phyloP scores from a whole-genome alignment of 1,140 invertebrate genomes.

The Eufriesea mexicana region DNA sequence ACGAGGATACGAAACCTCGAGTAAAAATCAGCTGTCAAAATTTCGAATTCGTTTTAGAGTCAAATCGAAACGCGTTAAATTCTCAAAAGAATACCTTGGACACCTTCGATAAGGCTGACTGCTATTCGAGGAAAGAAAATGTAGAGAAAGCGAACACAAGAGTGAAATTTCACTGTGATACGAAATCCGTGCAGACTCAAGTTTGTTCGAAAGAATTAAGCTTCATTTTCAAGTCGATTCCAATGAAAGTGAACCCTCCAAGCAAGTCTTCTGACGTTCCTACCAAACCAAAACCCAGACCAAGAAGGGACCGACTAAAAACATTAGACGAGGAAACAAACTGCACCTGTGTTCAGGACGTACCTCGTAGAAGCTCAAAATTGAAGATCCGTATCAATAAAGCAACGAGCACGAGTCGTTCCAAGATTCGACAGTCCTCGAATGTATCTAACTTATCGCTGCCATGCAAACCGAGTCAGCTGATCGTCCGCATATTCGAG shows the following conservation, averaged over 20 bases:
- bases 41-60: background rate
- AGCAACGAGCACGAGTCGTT: background rate
- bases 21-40: background rate
- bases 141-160: background rate
- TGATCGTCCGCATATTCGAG: constrained; percentile 57
- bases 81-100: no score
- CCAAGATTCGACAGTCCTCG: background rate
- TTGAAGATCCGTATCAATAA: constrained; percentile 42
- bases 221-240: background rate
- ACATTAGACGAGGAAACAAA: no score
- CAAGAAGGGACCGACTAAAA: background rate
- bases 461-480: constrained; percentile 60
- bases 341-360: background rate
- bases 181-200: background rate
- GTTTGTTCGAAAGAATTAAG: background rate
- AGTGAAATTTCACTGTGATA: background rate
- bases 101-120: background rate
- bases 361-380: background rate
- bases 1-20: background rate
- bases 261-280: background rate
- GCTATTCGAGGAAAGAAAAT: background rate
- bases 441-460: constrained; percentile 42
- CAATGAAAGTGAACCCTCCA: background rate
- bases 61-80: background rate
- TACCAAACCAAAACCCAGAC: background rate